These are phyloP conservation scores for Erebia palarica DNA, from an alignment of 2,888 invertebrate species.

Conservation along the genomic window DNA sequence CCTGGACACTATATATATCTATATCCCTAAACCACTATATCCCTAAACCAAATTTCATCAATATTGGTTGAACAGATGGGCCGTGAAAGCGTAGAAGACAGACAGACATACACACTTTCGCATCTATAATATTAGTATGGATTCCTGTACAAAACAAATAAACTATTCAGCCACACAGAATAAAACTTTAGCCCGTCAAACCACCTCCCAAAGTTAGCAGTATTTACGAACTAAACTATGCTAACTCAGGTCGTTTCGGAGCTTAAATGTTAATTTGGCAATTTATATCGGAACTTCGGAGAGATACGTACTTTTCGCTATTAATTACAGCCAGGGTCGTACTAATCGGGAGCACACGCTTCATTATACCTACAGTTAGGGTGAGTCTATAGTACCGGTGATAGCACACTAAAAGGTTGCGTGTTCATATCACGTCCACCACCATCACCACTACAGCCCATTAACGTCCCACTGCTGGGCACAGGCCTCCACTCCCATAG, in stretches of 20 bases:
- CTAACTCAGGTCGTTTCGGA: slow-evolving; percentile 21
- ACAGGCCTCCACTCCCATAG: no score
- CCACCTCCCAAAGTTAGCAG: slow-evolving; percentile 16
- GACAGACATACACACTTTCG: no score
- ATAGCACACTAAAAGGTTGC: no score
- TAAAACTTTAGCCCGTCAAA: slow-evolving; percentile 5
- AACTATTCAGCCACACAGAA: not conserved
- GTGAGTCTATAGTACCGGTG: not conserved
- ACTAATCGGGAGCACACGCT: slow-evolving; percentile 16
- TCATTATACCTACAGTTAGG: slow-evolving; percentile 6
- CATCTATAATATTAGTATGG: no score
- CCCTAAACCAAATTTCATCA: no score
- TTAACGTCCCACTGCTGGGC: no score
- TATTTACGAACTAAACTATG: slow-evolving; percentile 30
- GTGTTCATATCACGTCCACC: no score
- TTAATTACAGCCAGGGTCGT: slow-evolving; percentile 21
- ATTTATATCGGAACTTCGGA: slow-evolving; percentile 35
- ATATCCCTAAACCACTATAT: no score
- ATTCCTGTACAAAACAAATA: not conserved
- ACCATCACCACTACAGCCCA: no score
- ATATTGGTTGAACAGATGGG: no score
- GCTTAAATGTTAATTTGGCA: slow-evolving; percentile 35
- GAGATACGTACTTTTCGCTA: slow-evolving; percentile 30
- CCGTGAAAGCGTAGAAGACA: no score
- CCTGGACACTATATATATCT: no score